Percentiles rank a stretch among this genome's conserved stretches.
Conservation (phyloP, 2,113 vertebrate species). For the Tyto alba region DNA sequence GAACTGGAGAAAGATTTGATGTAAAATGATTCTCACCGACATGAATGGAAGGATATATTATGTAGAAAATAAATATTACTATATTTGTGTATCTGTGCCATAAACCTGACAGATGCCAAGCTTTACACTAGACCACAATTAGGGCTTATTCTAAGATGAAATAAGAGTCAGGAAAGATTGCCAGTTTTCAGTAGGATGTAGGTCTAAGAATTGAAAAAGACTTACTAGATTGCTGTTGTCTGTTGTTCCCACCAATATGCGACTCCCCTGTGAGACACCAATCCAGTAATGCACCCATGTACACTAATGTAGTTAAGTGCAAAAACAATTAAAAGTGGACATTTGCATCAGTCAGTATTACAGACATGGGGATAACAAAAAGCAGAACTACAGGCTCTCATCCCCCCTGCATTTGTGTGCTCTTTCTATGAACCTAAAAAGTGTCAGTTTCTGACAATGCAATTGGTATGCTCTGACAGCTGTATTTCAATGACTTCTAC, state of each 20-base stretch:
- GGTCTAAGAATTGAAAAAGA: background rate
- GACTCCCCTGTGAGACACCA: background rate
- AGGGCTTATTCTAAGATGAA: background rate
- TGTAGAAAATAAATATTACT: background rate
- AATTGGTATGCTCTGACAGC: background rate
- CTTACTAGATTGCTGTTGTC: rapidly evolving
- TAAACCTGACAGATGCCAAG: background rate
- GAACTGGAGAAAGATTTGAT: background rate
- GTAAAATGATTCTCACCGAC: background rate
- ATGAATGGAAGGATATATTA: background rate
- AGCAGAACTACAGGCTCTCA: background rate
- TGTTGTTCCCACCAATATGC: background rate
- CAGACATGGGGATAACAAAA: background rate
- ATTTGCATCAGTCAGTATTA: background rate
- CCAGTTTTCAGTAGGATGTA: background rate
- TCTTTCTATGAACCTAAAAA: background rate
- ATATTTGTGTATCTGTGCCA: background rate
- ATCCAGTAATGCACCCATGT: background rate
- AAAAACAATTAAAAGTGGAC: background rate
- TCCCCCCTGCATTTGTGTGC: background rate
- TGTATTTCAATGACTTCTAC: background rate
- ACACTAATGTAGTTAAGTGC: background rate
- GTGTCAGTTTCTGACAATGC: background rate
- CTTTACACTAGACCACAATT: background rate
- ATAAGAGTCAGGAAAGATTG: background rate